phyloP scores from a whole-genome alignment of 2,113 vertebrate genomes.

The Stictonetta naevosa region DNA sequence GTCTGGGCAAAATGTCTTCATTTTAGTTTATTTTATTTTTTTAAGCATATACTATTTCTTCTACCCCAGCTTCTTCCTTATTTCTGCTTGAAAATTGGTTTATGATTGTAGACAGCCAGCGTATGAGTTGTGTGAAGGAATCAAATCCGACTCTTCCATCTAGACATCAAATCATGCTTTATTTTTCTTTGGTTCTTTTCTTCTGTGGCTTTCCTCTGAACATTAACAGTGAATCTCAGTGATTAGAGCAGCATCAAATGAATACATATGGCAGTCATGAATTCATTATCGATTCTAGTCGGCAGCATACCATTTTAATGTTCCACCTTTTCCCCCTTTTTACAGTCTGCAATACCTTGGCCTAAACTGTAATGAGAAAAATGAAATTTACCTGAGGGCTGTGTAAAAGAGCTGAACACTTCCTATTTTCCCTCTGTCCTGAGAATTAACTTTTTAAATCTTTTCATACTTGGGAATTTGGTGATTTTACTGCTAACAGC shows the following conservation, averaged over 20 bases:
- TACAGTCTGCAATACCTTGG: neutral
- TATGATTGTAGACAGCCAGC: neutral
- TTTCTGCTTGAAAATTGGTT: neutral
- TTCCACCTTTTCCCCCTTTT: neutral
- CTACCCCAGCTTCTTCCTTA: neutral
- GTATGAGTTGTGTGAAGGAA: neutral
- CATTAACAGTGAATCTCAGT: neutral
- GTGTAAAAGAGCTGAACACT: neutral
- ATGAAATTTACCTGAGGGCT: neutral
- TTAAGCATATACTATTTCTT: neutral
- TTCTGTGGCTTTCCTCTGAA: neutral
- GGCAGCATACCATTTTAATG: neutral
- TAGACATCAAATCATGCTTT: neutral
- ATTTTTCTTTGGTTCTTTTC: neutral
- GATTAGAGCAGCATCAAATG: neutral
- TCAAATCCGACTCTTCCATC: neutral
- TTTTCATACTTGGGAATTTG: neutral
- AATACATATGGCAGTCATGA: neutral
- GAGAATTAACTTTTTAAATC: neutral
- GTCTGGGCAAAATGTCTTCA: conserved; percentile 38
- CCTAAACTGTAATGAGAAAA: neutral
- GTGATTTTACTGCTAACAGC: neutral
- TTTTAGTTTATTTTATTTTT: conserved; percentile 40
- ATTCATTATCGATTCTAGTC: neutral
- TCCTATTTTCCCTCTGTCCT: neutral